phyloP scores from a whole-genome alignment of 2,797 vertebrate species.

The Eulemur albifrons region DNA sequence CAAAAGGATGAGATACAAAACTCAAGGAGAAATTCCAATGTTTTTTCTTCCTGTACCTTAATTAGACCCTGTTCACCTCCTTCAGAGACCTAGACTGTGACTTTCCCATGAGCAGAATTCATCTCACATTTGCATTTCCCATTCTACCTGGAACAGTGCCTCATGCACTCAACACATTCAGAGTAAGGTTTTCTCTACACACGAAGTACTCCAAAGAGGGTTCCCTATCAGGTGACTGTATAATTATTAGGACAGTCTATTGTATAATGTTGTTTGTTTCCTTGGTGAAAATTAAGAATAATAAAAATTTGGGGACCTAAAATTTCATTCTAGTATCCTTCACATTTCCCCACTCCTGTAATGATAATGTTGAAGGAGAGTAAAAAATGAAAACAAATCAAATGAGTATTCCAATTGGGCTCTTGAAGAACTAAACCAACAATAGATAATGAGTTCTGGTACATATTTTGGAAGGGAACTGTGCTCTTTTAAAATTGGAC shows the following conservation, averaged over 20 bases:
- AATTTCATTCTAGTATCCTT: constrained; percentile 22
- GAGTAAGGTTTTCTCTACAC: neutral
- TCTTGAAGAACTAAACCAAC: constrained; percentile 40
- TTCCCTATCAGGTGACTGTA: neutral
- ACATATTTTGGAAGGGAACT: constrained; percentile 45
- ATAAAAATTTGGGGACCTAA: neutral
- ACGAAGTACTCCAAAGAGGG: neutral
- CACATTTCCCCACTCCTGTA: neutral
- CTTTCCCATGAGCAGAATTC: neutral
- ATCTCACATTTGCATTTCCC: neutral
- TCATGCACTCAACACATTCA: neutral
- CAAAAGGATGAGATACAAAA: constrained; percentile 27
- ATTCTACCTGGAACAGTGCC: neutral
- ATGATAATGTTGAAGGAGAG: constrained; percentile 25
- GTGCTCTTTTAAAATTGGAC: constrained; percentile 70
- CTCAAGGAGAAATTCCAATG: constrained; percentile 6
- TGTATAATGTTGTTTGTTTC: neutral
- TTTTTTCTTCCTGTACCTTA: constrained; percentile 35
- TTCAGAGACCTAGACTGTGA: neutral
- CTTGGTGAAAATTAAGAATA: constrained; percentile 1
- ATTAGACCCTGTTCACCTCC: neutral
- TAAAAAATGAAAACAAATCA: constrained; percentile 40
- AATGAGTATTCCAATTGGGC: neutral
- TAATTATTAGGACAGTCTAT: neutral
- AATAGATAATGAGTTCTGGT: constrained; percentile 12